phyloP scores from a whole-genome alignment of 2,888 invertebrate genomes.

The Drosophila multiciliata region DNA sequence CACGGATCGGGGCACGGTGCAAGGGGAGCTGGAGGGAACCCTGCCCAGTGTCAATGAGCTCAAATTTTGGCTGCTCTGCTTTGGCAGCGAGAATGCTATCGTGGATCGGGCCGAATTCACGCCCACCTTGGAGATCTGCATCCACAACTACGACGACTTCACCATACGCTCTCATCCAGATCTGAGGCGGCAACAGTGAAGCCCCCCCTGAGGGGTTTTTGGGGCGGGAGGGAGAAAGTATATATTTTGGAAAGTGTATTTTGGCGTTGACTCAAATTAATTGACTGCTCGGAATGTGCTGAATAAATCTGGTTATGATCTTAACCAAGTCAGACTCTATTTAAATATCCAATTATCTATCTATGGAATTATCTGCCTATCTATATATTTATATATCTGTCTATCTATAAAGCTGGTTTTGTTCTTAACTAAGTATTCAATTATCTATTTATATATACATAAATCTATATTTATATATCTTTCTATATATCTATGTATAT shows the following conservation, averaged over 20 bases:
- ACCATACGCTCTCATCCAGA: conserved; percentile 82
- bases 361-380: neutral
- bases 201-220: neutral
- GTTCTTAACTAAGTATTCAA: conserved; percentile 1
- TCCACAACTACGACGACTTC: conserved; percentile 86
- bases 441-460: neutral
- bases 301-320: conserved; percentile 29
- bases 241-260: neutral
- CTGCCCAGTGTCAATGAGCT: conserved; percentile 86
- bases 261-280: conserved; percentile 46
- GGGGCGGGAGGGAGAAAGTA: no score
- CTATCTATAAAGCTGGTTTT: conserved; percentile 14
- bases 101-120: conserved; percentile 90
- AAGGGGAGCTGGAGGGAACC: conserved; percentile 87
- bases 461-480: neutral
- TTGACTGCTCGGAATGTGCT: conserved; percentile 10
- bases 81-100: conserved; percentile 90
- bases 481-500: no score
- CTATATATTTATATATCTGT: neutral
- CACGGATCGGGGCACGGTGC: conserved; percentile 87
- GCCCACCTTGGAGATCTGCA: conserved; percentile 87
- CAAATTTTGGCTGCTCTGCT: conserved; percentile 86
- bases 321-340: neutral
- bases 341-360: neutral
- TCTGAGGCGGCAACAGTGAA: neutral